Percentiles rank a stretch among this genome's conserved stretches.
Evolutionary conservation across 2,888 invertebrate species (phyloP).

Genomic region (Archaeoteleia sp.): DNA sequence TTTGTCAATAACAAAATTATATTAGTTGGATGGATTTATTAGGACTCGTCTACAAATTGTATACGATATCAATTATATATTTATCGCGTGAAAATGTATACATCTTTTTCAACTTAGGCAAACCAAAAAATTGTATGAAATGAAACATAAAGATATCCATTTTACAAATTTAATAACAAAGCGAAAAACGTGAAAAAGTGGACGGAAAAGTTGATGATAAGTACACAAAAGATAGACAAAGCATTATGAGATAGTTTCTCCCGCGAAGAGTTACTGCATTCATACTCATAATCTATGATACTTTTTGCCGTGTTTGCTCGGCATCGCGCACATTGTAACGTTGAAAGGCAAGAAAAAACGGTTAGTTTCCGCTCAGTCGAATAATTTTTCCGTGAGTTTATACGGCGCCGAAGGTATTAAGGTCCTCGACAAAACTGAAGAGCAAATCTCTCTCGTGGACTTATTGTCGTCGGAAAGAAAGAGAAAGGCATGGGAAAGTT

Average conservation of each 20-base stretch:
- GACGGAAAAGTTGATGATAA: conserved; percentile 46
- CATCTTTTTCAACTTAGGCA: too few relatives aligned
- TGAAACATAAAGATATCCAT: too few relatives aligned
- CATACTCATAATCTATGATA: conserved; percentile 47
- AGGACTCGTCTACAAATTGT: too few relatives aligned
- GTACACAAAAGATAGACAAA: conserved; percentile 46
- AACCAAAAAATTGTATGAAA: too few relatives aligned
- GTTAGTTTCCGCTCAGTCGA: conserved; percentile 47
- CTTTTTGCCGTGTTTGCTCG: conserved; percentile 47
- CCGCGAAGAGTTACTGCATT: conserved; percentile 50
- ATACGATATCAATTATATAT: too few relatives aligned
- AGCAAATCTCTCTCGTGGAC: conserved; percentile 60
- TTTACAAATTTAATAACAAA: conserved; percentile 25
- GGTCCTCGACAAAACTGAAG: conserved; percentile 57
- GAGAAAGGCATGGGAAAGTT: conserved; percentile 49
- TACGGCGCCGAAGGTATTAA: conserved; percentile 50
- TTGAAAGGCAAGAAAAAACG: conserved; percentile 38
- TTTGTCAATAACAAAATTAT: too few relatives aligned
- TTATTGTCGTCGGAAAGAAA: conserved; percentile 55
- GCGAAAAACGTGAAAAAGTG: conserved; percentile 25
- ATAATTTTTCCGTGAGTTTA: conserved; percentile 59
- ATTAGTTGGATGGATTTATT: too few relatives aligned
- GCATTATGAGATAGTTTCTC: conserved; percentile 48
- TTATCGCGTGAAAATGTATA: too few relatives aligned
- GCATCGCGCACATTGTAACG: conserved; percentile 44